Conservation (phyloP, 2,888 invertebrate genomes). For the Pelosia muscerda region DNA sequence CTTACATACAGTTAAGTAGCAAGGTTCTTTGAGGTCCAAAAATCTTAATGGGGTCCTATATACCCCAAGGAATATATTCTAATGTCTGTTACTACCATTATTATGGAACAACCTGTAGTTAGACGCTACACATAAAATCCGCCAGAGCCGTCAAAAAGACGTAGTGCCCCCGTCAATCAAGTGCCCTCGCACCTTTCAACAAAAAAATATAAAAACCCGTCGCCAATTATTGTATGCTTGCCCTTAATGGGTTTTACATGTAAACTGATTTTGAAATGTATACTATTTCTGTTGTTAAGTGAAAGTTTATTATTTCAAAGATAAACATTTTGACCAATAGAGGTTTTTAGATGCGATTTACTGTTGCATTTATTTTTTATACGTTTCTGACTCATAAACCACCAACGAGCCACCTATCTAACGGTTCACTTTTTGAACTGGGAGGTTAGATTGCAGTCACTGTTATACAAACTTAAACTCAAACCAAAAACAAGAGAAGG, state of each 20-base stretch:
- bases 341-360: conserved; percentile 24
- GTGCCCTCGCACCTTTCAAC: conserved; percentile 63
- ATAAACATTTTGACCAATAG: conserved; percentile 17
- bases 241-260: conserved; percentile 84
- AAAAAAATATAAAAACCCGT: conserved; percentile 70
- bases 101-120: conserved; percentile 63
- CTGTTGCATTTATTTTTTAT: background rate
- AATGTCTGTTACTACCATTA: conserved; percentile 2
- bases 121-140: conserved; percentile 68
- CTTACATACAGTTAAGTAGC: no score
- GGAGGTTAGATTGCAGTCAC: background rate
- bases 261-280: conserved; percentile 72
- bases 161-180: conserved; percentile 84
- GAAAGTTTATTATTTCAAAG: conserved; percentile 63
- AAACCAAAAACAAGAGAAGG: background rate
- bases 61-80: background rate
- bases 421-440: no score
- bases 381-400: background rate
- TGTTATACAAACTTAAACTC: no score
- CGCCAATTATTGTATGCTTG: conserved; percentile 80
- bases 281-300: conserved; percentile 56
- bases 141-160: conserved; percentile 81
- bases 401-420: background rate
- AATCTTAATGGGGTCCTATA: no score
- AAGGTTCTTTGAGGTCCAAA: no score